phyloP scores from a whole-genome alignment of 1,140 invertebrate genomes.

The Eueides isabella region DNA sequence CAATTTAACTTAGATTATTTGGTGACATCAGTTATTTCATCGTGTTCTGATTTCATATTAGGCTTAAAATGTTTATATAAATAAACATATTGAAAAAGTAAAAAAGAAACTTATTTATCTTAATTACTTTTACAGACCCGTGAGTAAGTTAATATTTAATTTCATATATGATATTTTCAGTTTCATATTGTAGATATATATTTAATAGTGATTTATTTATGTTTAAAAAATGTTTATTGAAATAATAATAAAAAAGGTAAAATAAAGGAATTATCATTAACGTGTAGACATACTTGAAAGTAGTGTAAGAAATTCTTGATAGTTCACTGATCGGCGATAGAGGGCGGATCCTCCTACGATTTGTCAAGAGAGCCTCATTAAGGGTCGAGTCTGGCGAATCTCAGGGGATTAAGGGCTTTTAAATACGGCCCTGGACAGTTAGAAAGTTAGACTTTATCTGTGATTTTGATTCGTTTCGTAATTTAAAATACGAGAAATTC shows the following conservation, averaged over 20 bases:
- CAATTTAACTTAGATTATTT: constrained; percentile 65
- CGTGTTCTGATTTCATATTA: constrained; percentile 39
- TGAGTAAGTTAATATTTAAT: no score
- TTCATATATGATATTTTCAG: no score
- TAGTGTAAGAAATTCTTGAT: constrained; percentile 56
- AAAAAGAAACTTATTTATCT: neutral
- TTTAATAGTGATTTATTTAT: neutral
- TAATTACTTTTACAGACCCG: neutral
- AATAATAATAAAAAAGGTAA: neutral
- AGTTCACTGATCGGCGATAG: constrained; percentile 69
- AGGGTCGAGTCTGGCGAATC: constrained; percentile 65
- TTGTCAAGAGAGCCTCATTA: constrained; percentile 73
- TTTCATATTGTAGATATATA: constrained; percentile 1
- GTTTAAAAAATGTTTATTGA: neutral
- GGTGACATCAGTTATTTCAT: constrained; percentile 38
- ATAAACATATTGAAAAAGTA: neutral
- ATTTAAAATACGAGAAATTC: constrained; percentile 17
- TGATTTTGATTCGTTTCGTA: constrained; percentile 22
- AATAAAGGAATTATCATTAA: neutral
- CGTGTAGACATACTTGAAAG: constrained; percentile 16
- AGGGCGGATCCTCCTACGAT: constrained; percentile 60
- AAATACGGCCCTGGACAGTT: constrained; percentile 52
- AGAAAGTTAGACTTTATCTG: constrained; percentile 33
- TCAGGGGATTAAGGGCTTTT: constrained; percentile 65
- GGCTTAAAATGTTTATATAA: neutral